These are phyloP conservation scores for Platyrinchus mystaceus DNA, from an alignment of 2,797 vertebrate genomes.

Conservation along the genomic window DNA sequence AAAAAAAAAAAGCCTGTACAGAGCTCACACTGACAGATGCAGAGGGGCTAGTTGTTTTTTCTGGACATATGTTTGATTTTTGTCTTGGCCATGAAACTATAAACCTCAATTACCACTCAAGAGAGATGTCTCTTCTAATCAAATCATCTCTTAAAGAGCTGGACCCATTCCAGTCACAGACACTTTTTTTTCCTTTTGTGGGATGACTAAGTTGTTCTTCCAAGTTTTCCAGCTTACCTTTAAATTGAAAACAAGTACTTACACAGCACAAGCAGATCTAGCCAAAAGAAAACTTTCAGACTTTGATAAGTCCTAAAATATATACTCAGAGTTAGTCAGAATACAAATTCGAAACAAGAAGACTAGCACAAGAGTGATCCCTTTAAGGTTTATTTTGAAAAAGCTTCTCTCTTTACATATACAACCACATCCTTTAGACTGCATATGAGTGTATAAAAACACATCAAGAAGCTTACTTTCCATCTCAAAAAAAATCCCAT, in stretches of 20 bases:
- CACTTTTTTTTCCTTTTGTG: background rate
- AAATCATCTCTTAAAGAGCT: background rate
- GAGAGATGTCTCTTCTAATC: slow-evolving; percentile 2
- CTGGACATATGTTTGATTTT: slow-evolving; percentile 25
- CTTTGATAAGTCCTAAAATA: background rate
- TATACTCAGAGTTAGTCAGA: background rate
- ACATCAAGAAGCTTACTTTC: background rate
- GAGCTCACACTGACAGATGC: background rate
- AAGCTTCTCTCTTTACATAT: background rate
- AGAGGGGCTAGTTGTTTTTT: background rate
- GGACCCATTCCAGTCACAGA: background rate
- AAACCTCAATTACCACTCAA: background rate
- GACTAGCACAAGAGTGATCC: background rate
- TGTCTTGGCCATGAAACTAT: background rate
- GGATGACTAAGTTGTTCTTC: background rate
- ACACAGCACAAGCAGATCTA: background rate
- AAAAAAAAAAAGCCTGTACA: background rate
- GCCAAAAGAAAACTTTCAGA: background rate
- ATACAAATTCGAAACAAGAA: background rate
- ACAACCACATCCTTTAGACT: background rate
- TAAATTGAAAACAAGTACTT: background rate
- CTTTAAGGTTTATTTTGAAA: background rate
- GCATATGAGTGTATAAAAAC: background rate
- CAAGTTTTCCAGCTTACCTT: background rate
- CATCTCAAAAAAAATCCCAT: background rate